These are phyloP conservation scores for Hipposideros larvatus DNA, from an alignment of 2,797 vertebrate species.

Conservation along the genomic window DNA sequence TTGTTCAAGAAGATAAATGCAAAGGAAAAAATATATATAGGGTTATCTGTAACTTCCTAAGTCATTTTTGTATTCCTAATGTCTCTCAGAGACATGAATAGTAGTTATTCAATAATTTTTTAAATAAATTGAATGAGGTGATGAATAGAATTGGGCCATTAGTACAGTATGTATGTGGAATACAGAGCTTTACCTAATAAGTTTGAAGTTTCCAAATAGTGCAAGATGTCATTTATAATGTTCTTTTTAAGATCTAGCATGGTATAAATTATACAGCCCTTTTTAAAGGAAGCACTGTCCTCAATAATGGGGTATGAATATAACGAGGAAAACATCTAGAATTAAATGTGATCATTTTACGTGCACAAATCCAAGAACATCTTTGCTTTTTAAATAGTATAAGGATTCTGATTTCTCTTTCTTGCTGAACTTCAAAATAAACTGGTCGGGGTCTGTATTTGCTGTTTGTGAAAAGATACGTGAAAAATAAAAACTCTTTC, in stretches of 20 bases:
- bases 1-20: not conserved
- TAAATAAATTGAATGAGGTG: not conserved
- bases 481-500: constrained; percentile 30
- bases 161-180: not conserved
- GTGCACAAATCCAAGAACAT: not conserved
- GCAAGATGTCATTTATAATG: not conserved
- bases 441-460: not conserved
- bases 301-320: not conserved
- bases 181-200: not conserved
- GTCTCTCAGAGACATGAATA: not conserved
- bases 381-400: constrained; percentile 10
- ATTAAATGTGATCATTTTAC: constrained; percentile 26
- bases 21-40: not conserved
- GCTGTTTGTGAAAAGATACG: not conserved
- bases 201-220: not conserved
- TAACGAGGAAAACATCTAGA: not conserved
- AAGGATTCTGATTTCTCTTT: not conserved
- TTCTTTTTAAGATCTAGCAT: not conserved
- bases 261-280: not conserved
- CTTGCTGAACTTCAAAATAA: constrained; percentile 22
- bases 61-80: not conserved
- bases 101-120: not conserved
- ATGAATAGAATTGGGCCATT: not conserved
- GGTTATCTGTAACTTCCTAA: not conserved
- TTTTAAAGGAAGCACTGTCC: constrained; percentile 2